A percentile compares a stretch with the other conserved stretches of the same genome.
These are phyloP conservation scores for Nephrocerus scutellatus DNA, from an alignment of 2,888 invertebrate genomes.

Conservation along the genomic window DNA sequence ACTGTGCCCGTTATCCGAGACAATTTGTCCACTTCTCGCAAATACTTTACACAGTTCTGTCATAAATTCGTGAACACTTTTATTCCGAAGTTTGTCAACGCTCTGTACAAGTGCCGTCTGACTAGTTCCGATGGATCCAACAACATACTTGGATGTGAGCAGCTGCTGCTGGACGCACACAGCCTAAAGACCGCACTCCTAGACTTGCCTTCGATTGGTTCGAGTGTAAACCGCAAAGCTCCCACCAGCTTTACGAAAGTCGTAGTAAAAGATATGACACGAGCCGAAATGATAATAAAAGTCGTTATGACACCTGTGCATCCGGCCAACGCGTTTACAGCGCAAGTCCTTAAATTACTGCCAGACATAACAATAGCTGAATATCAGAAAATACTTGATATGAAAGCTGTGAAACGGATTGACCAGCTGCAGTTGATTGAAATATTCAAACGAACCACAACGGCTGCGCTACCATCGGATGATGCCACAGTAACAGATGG, in stretches of 20 bases:
- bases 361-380: slow-evolving; percentile 85
- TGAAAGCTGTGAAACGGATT: slow-evolving; percentile 70
- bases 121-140: slow-evolving; percentile 50
- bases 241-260: slow-evolving; percentile 81
- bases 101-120: slow-evolving; percentile 81
- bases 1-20: slow-evolving; percentile 85
- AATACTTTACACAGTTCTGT: slow-evolving; percentile 97
- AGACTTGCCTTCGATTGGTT: slow-evolving; percentile 90
- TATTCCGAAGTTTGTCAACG: slow-evolving; percentile 88
- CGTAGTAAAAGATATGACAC: slow-evolving; percentile 77
- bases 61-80: slow-evolving; percentile 93
- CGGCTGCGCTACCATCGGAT: slow-evolving; percentile 32
- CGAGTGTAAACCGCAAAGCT: slow-evolving; percentile 79
- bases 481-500: slow-evolving; percentile 18
- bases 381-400: slow-evolving; percentile 89
- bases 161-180: slow-evolving; percentile 86
- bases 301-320: slow-evolving; percentile 90
- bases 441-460: slow-evolving; percentile 51
- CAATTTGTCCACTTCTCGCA: slow-evolving; percentile 81
- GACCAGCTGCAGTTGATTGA: slow-evolving; percentile 56
- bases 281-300: slow-evolving; percentile 98
- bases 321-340: slow-evolving; percentile 71
- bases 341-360: slow-evolving; percentile 81
- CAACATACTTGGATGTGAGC: slow-evolving; percentile 80
- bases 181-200: slow-evolving; percentile 88